A percentile compares a stretch with the other conserved stretches of the same genome.
phyloP scores from a whole-genome alignment of 2,888 invertebrate genomes.

The Melanostoma mellinum region DNA sequence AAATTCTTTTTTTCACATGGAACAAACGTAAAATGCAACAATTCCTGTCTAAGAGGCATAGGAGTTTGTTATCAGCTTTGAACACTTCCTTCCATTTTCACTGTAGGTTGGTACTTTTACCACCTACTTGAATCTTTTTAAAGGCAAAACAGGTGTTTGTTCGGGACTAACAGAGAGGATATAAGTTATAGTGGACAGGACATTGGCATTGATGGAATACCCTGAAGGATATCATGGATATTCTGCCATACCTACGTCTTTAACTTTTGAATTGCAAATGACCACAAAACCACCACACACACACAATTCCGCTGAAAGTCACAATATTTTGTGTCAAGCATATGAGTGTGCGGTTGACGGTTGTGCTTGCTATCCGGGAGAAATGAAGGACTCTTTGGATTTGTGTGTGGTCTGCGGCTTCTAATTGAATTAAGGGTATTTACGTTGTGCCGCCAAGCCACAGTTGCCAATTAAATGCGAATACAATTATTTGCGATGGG shows the following conservation, averaged over 20 bases:
- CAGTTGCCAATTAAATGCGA: slow-evolving; percentile 71
- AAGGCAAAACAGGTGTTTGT: slow-evolving; percentile 52
- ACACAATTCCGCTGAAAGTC: slow-evolving; percentile 47
- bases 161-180: slow-evolving; percentile 13
- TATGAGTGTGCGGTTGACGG: slow-evolving; percentile 10
- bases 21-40: slow-evolving; percentile 32
- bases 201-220: slow-evolving; percentile 19
- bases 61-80: slow-evolving; percentile 15
- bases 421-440: slow-evolving; percentile 72
- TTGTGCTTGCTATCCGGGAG: slow-evolving; percentile 38
- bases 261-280: slow-evolving; percentile 50
- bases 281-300: slow-evolving; percentile 48
- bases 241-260: slow-evolving; percentile 44
- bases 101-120: too few species aligned
- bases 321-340: slow-evolving; percentile 27
- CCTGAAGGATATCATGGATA: not conserved
- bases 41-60: slow-evolving; percentile 9
- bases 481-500: slow-evolving; percentile 57
- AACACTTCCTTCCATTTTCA: slow-evolving; percentile 22
- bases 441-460: slow-evolving; percentile 64
- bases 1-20: slow-evolving; percentile 46
- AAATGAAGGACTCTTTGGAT: slow-evolving; percentile 58
- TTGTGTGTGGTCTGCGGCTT: slow-evolving; percentile 69
- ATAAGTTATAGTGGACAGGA: slow-evolving; percentile 22
- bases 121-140: slow-evolving; percentile 22